Base-by-base conservation (phyloP, 2,888 invertebrate species). In the Linyphia triangularis region DNA sequence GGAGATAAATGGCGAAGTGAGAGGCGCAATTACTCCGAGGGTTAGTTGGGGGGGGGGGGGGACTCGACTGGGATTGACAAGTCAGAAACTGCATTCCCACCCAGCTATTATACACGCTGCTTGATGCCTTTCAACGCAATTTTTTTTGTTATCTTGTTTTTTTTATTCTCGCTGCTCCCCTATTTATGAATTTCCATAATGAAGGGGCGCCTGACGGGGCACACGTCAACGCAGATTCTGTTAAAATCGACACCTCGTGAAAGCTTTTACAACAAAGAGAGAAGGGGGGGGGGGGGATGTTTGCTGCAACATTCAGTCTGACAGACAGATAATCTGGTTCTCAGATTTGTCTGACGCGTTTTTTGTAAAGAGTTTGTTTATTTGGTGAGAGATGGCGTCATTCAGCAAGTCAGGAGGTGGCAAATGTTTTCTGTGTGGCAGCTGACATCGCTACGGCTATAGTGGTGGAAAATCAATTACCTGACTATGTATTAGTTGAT, bases 1-100 rank as follows among this genome's bases (percentile, higher is more conserved):
- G 86, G 86, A 88, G 86, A 88, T 88, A 75, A 88, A 88, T 88
- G 86, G 86, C 57, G 37, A 78, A 85, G 40, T 69, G 78, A 85
- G 85, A 72, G 79, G 72, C 72, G 85, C 85, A 86, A 86, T 79
- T 86, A 79, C 72, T 37, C 51, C 72, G 57, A 9, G 24, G 59
- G 59, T n/a, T n/a, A n/a, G n/a, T n/a, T 63, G 73, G 77, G 30
- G 37, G 69, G n/a, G 19, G 6, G 51, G 33, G 33, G 9, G 33
- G 33, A 33, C 33, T 33, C 16, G 59, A 72, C 24, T 72, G 59
- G 28, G 81, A 81, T 81, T 81, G 81, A 81, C 81, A 81, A 81
- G 51, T 79, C 79, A 67, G 79, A 79, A 79, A 67, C 78, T 51
- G 33, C 57, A 5, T 37, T 13, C 59, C 26, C 37, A 33, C 43